Base-by-base conservation (phyloP, 92 coral and sea anemone genomes). In the Muricea muricata region DNA sequence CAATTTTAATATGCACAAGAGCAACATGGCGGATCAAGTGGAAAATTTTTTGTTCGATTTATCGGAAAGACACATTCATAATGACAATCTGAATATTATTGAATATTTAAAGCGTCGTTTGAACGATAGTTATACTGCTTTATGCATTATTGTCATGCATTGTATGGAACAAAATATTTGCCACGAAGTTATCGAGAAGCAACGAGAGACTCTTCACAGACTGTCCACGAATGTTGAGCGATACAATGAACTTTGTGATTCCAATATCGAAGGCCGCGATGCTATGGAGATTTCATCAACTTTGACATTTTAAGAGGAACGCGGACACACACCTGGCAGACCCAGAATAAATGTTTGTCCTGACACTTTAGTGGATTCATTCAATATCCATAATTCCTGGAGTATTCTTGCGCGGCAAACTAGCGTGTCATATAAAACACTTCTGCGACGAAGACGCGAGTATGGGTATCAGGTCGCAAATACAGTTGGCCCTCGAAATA, bases 91-190 rank as follows among this genome's bases (percentile, higher is more conserved):
- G 56, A 79, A 79, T 63, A 72, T 80, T 55, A 42, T 86, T 34
- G 90, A 86, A 75, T 56, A 79, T 84, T 41, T 86, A 86, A 86
- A 84, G 63, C 80, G 72, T 46, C 85, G 85, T 37, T 57, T 79
- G 14, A 61, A 79, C 45, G 81, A 86, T 57, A 14, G 26, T 34
- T 71, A 80, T 80, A 80, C 75, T 34, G 86, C 86, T 18, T 20
- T 80, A 30, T 46, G 82, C 20, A 33, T 73, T 35, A 69, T 86
- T 65, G 70, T 80, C 55, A 79, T 34, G 79, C 65, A 87, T 78
- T 87, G 86, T 87, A 79, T 87, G 65, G 86, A 68, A 61, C 86
- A 86, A 70, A 78, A 79, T 40, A 46, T 33, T 70, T 65, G 85
- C 65, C 1, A 67, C 13, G 78, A 66, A 81, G 61, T 80, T 69